Evolutionary conservation across 2,113 vertebrate genomes (phyloP).

Genomic region (Cavia aperea): DNA sequence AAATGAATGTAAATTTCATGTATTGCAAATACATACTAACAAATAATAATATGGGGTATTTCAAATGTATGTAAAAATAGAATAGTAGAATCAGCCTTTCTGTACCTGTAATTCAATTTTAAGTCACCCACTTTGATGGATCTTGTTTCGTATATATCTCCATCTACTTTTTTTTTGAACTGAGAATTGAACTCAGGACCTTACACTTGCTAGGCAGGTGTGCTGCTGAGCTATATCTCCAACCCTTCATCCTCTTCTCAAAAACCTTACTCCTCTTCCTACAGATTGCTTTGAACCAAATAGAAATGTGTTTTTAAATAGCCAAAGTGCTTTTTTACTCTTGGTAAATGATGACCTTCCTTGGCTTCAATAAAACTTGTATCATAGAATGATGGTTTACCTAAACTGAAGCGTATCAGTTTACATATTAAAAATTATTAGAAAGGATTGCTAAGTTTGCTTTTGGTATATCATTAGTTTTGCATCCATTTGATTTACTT

Average conservation of each 20-base stretch:
- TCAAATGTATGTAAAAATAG: neutral
- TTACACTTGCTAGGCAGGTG: too few relatives aligned
- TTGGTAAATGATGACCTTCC: neutral
- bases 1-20: neutral
- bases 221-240: too few relatives aligned
- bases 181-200: too few relatives aligned
- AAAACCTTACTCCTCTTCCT: neutral
- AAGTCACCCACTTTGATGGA: neutral
- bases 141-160: neutral
- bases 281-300: neutral
- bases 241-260: neutral
- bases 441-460: neutral
- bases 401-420: neutral
- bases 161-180: neutral
- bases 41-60: neutral
- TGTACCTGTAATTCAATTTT: neutral
- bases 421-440: neutral
- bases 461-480: slow-evolving; percentile 11
- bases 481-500: slow-evolving; percentile 27
- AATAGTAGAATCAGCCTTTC: neutral
- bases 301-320: slow-evolving; percentile 29
- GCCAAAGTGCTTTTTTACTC: neutral
- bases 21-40: neutral
- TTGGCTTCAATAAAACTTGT: slow-evolving; percentile 8
- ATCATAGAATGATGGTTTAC: neutral